Evolutionary conservation across 2,113 vertebrate genomes (phyloP).

Genomic region (Perccottus glenii): DNA sequence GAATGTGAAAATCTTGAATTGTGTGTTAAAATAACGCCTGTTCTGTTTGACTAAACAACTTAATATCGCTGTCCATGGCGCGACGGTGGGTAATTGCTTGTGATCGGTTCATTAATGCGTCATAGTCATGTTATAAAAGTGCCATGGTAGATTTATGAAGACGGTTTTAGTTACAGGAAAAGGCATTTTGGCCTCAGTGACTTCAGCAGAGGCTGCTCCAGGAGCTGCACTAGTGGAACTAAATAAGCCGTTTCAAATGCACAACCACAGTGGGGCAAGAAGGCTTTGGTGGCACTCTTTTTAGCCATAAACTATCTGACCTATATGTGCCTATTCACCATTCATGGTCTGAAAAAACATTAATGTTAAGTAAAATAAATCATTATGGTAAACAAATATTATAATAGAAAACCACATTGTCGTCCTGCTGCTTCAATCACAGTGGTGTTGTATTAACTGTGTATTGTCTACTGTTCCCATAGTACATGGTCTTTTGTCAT

Average conservation of each 20-base stretch:
- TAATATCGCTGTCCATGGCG: conserved; percentile 42
- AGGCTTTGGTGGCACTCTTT: conserved; percentile 44
- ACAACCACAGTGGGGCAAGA: conserved; percentile 47
- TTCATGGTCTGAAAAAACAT: no score
- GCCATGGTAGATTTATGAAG: conserved; percentile 69
- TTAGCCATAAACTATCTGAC: no score
- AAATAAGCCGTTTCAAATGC: conserved; percentile 43
- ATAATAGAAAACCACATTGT: no score
- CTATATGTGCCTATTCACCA: no score
- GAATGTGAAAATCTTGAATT: conserved; percentile 56
- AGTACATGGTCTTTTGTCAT: no score
- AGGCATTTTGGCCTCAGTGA: conserved; percentile 42
- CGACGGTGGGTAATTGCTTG: conserved; percentile 65
- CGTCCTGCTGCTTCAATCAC: no score
- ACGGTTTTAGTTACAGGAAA: conserved; percentile 76
- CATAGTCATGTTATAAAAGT: conserved; percentile 71
- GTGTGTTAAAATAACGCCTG: conserved; percentile 66
- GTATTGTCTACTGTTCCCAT: no score
- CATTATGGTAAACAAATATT: no score
- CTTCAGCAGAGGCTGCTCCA: conserved; percentile 29
- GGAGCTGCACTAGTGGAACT: conserved; percentile 56
- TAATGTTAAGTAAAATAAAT: no score
- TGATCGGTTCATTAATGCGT: conserved; percentile 73
- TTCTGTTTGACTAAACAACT: conserved; percentile 64
- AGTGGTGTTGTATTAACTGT: no score